phyloP scores from a whole-genome alignment of 35 echinoderm and acorn worm species.

The Holothuria glaberrima region DNA sequence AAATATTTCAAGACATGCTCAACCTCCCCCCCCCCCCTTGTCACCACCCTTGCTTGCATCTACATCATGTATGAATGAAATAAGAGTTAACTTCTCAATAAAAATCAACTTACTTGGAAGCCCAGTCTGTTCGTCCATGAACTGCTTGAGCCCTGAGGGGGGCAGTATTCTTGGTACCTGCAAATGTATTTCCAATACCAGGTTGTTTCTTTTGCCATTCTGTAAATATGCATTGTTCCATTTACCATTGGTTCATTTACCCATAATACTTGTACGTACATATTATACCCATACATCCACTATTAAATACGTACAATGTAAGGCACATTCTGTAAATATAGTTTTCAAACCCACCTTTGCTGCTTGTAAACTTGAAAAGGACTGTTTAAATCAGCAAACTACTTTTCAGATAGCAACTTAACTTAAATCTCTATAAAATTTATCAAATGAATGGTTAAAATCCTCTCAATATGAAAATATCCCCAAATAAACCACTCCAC shows the following conservation, averaged over 20 bases:
- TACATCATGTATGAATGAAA: neutral
- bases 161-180: slow-evolving; percentile 58
- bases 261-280: neutral
- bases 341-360: neutral
- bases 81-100: neutral
- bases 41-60: too few species aligned
- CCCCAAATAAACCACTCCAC: too few species aligned
- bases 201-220: slow-evolving; percentile 56
- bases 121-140: slow-evolving; percentile 92
- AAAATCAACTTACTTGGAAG: slow-evolving; percentile 83
- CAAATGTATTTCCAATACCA: slow-evolving; percentile 47
- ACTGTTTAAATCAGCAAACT: too few species aligned
- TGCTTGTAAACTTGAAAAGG: neutral
- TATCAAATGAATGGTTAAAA: too few species aligned
- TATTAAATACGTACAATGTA: neutral
- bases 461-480: too few species aligned
- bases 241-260: neutral
- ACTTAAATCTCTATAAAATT: too few species aligned
- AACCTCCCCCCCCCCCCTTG: too few species aligned
- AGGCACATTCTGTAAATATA: neutral
- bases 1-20: too few species aligned
- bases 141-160: slow-evolving; percentile 81
- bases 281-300: neutral
- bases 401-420: too few species aligned
- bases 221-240: neutral